phyloP scores from a whole-genome alignment of 2,888 invertebrate genomes.

The Eupithecia tripunctaria region DNA sequence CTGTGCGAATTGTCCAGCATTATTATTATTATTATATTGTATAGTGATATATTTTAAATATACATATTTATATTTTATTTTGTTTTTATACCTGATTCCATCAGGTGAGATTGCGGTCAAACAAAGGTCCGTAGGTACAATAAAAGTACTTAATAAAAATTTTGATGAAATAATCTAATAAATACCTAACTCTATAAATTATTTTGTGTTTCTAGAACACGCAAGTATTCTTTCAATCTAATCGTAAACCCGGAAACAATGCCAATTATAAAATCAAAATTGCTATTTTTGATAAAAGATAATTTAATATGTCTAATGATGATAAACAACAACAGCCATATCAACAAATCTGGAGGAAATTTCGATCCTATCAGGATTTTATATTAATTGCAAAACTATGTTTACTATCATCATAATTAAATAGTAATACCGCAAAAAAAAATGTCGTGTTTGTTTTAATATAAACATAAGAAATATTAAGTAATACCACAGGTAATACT shows the following conservation, averaged over 20 bases:
- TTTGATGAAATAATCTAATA: background rate
- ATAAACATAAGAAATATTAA: too few relatives aligned
- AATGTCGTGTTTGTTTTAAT: background rate
- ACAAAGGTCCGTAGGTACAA: too few relatives aligned
- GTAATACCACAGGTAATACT: too few relatives aligned
- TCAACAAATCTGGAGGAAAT: background rate
- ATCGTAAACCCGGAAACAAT: background rate
- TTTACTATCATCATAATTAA: background rate
- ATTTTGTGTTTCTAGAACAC: background rate
- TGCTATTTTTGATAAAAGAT: background rate
- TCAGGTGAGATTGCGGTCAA: too few relatives aligned
- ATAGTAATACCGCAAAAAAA: background rate
- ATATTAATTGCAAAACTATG: background rate
- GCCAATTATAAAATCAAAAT: background rate
- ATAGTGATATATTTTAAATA: too few relatives aligned
- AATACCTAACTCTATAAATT: background rate
- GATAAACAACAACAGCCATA: background rate
- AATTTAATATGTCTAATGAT: background rate
- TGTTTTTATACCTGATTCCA: too few relatives aligned
- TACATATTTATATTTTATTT: too few relatives aligned
- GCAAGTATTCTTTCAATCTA: background rate
- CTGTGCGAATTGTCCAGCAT: too few relatives aligned
- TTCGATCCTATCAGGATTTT: background rate
- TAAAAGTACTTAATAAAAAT: too few relatives aligned
- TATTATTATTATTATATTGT: too few relatives aligned